Evolutionary conservation across 2,113 vertebrate species (phyloP), one percentile per base, ranked within the genome.

Genomic region (Upupa epops): DNA sequence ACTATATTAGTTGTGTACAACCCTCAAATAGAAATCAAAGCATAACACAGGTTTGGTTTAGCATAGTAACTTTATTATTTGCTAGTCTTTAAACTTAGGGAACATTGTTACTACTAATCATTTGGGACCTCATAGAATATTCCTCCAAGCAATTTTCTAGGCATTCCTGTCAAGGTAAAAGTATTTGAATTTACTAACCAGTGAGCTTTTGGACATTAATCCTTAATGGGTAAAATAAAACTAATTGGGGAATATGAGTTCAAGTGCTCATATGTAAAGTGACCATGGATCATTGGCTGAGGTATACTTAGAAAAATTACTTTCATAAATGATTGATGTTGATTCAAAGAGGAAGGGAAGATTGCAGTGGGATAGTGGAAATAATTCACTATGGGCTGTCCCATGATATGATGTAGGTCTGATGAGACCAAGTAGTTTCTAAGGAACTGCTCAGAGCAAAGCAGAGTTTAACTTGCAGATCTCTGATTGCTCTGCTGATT

Each of bases 21-120:
- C 86, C 81, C 95, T 94, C 96, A 96, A 95, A 96, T 65, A 94
- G 94, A 97, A 97, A 96, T 95, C 96, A 97, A 96, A 96, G 54
- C 70, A 75, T 61, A 81, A 74, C n/a, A 6, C n/a, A 86, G 95
- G 65, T 90, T 94, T 88, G 83, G 85, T 93, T 96, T 80, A 86
- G 81, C 88, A 78, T 90, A 93, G 92, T 85, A 95, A 96, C 94
- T 96, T 96, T 72, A 86, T 95, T 96, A 83, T 91, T 90, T 94
- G 83, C 22, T 66, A 86, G 87, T 77, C 89, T 92, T 96, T 88
- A 93, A 88, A 92, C 94, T 92, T 72, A 37, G 83, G 29, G 70
- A 63, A 42, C 55, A 36, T 22, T 32, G 26, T 25, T 69, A 51
- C 37, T 69, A 69, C 79, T 92, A 59, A 63, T 94, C 94, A 89